Base-by-base conservation (phyloP, 2,797 vertebrate species). In the Dryobates pubescens region DNA sequence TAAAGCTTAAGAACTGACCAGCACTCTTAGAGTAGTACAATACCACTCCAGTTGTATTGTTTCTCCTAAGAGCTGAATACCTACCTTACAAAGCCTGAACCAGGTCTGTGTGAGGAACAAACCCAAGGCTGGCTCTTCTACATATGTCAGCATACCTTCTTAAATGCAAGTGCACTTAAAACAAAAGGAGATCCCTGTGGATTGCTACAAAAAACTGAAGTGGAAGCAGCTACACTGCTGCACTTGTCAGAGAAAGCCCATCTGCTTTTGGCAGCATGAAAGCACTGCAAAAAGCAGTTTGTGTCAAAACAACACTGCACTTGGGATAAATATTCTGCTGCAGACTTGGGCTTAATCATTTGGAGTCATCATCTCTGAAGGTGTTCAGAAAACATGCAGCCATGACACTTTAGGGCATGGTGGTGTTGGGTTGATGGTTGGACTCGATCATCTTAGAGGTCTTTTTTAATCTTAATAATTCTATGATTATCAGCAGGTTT, bases 111-210 rank as follows among this genome's bases (percentile, higher is more conserved):
- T 10, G 59, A 94, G 63, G 43, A 69, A 54, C 0, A 3, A 90
- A 78, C 79, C 19, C 74, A 56, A 62, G 47, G 41, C 45, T 78
- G 64, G 54, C 69, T 61, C 12, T 49, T 29, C 26, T 23, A 80
- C 56, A 11, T 29, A 19, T 2, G 36, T 4, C 81, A 61, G 19
- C 0, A 1, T 29, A 16, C 3, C 26, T 24, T 24, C 23, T 23
- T 59, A 53, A 86, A 67, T 14, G 57, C 67, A 81, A 69, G 23
- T 2, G 43, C 13, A 10, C 15, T 58, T 74, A 22, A 30, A 13
- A 45, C 17, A 47, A 34, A 67, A 65, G 45, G 47, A 12, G 17
- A 65, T 34, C 14, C 30, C 41, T 0, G 1, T 20, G 41, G 53
- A 74, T 71, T 5, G 23, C 32, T 20, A 14, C 2, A 1, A 20